Conservation (phyloP, 2,888 invertebrate genomes). For the Plebejus anna region DNA sequence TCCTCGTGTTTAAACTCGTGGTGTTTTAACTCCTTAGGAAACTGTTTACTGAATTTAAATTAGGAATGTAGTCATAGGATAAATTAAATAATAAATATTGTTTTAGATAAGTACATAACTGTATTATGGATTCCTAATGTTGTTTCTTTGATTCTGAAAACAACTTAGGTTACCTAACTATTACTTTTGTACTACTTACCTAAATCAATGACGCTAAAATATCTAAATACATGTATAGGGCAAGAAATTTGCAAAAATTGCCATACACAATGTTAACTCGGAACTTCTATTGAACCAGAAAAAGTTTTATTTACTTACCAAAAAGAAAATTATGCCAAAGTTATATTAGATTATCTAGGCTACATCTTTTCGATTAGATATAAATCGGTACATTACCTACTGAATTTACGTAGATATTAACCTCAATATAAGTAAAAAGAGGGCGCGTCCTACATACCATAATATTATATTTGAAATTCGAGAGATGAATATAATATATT, state of each 20-base stretch:
- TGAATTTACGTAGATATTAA: slow-evolving; percentile 17
- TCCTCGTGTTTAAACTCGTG: not conserved
- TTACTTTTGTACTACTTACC: too few species aligned
- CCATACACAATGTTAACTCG: not conserved
- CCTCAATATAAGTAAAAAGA: slow-evolving; percentile 26
- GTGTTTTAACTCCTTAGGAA: not conserved
- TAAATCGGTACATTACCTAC: slow-evolving; percentile 15
- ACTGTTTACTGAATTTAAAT: not conserved
- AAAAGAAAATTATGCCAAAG: not conserved
- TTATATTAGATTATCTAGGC: slow-evolving; percentile 17
- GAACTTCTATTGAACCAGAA: not conserved
- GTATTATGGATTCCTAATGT: too few species aligned
- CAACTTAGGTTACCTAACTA: too few species aligned
- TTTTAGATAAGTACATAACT: too few species aligned
- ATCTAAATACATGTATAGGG: not conserved
- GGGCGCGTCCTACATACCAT: slow-evolving; percentile 18
- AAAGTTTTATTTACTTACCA: not conserved
- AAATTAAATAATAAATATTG: too few species aligned
- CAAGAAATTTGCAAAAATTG: not conserved
- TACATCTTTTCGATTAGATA: slow-evolving; percentile 18
- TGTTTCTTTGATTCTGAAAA: too few species aligned
- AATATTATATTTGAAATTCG: not conserved
- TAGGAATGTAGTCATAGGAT: not conserved
- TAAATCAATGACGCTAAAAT: too few species aligned
- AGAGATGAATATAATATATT: not conserved